These are phyloP conservation scores for Caloenas nicobarica DNA, from an alignment of 2,113 vertebrate genomes.

Conservation along the genomic window DNA sequence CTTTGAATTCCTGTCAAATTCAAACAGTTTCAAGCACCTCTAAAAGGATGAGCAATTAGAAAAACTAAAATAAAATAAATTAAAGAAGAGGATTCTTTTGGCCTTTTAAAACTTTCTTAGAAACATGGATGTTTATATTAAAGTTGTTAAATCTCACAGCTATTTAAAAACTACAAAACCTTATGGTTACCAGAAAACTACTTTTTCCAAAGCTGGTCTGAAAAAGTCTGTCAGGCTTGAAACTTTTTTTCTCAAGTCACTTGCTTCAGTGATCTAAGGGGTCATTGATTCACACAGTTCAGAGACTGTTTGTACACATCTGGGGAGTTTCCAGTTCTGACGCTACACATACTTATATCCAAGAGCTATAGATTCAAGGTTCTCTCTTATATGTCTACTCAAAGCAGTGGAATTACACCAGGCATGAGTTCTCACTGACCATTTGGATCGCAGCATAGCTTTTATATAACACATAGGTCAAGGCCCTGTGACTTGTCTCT, in stretches of 20 bases:
- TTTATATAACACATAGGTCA: background rate
- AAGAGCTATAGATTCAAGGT: background rate
- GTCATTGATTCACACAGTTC: background rate
- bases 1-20: background rate
- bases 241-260: background rate
- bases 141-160: background rate
- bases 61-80: background rate
- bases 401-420: background rate
- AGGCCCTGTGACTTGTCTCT: background rate
- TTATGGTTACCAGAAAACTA: background rate
- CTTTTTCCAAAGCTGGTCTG: background rate
- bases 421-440: background rate
- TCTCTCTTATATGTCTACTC: background rate
- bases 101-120: background rate
- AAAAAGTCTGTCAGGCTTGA: fast-evolving
- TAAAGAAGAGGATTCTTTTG: background rate
- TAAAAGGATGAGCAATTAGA: background rate
- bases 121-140: background rate
- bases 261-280: background rate
- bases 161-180: background rate
- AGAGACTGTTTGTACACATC: background rate
- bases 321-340: background rate
- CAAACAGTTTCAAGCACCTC: background rate
- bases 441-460: background rate
- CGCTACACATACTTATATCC: background rate